Percentiles rank a stretch among this genome's conserved stretches.
phyloP scores from a whole-genome alignment of 2,113 vertebrate genomes.

The Boulengeromyrus knoepffleri region DNA sequence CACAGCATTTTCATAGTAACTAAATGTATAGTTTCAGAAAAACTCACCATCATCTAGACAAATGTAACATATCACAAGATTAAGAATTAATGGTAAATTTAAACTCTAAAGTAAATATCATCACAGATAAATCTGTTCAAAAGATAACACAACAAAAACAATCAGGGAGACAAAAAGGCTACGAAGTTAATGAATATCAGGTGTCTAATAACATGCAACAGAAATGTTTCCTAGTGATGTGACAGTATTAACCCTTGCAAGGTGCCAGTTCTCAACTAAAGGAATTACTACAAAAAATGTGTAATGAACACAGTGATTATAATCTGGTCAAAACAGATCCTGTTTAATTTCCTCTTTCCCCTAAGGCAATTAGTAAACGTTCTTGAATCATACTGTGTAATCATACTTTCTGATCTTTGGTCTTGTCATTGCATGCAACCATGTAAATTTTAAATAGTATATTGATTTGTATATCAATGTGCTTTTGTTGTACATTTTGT shows the following conservation, averaged over 20 bases:
- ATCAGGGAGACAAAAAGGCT: neutral
- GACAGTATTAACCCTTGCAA: neutral
- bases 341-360: neutral
- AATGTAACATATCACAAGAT: neutral
- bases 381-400: neutral
- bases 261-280: neutral
- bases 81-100: neutral
- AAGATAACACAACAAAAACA: neutral
- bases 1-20: neutral
- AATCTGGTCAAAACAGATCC: neutral
- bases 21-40: neutral
- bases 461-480: neutral
- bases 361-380: neutral
- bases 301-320: neutral
- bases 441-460: neutral
- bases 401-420: neutral
- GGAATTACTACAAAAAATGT: neutral
- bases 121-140: neutral
- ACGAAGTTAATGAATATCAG: neutral
- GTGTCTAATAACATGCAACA: neutral
- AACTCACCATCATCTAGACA: neutral
- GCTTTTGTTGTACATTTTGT: neutral
- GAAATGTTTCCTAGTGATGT: neutral
- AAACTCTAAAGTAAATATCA: neutral
- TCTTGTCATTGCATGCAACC: neutral